These are phyloP conservation scores for Blastomussa wellsi DNA, from an alignment of 92 coral and sea anemone species.

Conservation along the genomic window DNA sequence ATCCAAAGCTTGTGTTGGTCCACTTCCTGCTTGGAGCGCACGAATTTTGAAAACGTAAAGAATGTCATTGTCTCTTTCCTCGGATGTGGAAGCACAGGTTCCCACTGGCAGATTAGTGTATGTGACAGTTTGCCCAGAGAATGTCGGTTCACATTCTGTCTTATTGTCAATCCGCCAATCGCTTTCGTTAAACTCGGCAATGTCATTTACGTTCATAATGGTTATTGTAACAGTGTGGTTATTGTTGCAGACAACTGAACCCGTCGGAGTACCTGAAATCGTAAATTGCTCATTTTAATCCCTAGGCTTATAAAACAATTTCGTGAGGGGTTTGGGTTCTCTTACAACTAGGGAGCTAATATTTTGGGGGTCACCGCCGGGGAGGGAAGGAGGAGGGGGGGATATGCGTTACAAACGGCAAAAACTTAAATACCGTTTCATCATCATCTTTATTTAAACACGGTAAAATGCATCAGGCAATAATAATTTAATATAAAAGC, in stretches of 20 bases:
- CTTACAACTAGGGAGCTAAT: too few relatives aligned
- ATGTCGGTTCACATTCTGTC: background rate
- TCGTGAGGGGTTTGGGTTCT: too few relatives aligned
- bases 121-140: background rate
- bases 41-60: background rate
- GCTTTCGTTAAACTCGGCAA: background rate
- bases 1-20: background rate
- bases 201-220: background rate
- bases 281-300: too few relatives aligned
- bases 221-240: background rate
- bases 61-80: background rate
- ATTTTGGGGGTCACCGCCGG: too few relatives aligned
- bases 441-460: too few relatives aligned
- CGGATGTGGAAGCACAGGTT: background rate
- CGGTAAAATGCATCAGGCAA: too few relatives aligned
- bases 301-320: too few relatives aligned
- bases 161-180: background rate
- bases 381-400: too few relatives aligned
- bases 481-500: too few relatives aligned
- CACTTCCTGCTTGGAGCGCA: background rate
- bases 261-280: background rate
- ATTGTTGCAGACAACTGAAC: background rate
- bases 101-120: background rate
- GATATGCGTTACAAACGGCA: too few relatives aligned
- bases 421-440: too few relatives aligned